Evolutionary conservation across 2,113 vertebrate species (phyloP).

Genomic region (Colossoma macropomum): DNA sequence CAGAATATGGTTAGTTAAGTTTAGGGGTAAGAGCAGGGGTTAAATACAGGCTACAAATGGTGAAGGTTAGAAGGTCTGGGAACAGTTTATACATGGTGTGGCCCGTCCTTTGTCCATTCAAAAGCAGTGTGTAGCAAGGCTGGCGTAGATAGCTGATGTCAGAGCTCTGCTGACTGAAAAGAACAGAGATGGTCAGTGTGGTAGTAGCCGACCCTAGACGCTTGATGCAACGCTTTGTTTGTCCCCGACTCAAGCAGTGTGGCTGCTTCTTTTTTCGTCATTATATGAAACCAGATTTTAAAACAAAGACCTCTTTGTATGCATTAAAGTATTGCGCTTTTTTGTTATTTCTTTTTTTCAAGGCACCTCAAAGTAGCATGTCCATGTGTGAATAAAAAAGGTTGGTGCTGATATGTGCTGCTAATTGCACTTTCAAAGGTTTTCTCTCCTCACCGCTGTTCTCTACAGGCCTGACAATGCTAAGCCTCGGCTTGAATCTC

Average conservation of each 20-base stretch:
- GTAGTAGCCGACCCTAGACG: constrained; percentile 24
- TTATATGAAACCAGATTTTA: constrained; percentile 19
- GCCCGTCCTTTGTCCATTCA: constrained; percentile 36
- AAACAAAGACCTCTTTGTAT: constrained; percentile 42
- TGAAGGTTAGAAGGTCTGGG: constrained; percentile 30
- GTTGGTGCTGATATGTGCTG: constrained; percentile 52
- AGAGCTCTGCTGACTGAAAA: constrained; percentile 38
- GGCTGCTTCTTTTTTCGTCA: constrained; percentile 18
- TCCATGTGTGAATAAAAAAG: constrained; percentile 72
- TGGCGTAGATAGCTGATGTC: constrained; percentile 51
- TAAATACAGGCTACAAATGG: constrained; percentile 7
- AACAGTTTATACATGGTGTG: constrained; percentile 25
- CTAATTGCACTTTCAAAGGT: constrained; percentile 50
- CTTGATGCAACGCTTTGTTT: constrained; percentile 38
- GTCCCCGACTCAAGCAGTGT: neutral
- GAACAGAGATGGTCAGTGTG: constrained; percentile 47
- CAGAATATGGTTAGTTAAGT: neutral
- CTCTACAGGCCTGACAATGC: constrained; percentile 48
- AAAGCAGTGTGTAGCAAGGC: constrained; percentile 9
- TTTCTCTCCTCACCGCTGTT: constrained; percentile 24
- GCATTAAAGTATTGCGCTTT: constrained; percentile 24
- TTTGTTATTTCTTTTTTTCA: neutral
- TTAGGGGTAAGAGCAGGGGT: neutral
- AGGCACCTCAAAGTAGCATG: constrained; percentile 61
- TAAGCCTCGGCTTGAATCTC: constrained; percentile 61